Conservation (phyloP, 2,797 vertebrate species). For the Oceanodroma leucorhoa region DNA sequence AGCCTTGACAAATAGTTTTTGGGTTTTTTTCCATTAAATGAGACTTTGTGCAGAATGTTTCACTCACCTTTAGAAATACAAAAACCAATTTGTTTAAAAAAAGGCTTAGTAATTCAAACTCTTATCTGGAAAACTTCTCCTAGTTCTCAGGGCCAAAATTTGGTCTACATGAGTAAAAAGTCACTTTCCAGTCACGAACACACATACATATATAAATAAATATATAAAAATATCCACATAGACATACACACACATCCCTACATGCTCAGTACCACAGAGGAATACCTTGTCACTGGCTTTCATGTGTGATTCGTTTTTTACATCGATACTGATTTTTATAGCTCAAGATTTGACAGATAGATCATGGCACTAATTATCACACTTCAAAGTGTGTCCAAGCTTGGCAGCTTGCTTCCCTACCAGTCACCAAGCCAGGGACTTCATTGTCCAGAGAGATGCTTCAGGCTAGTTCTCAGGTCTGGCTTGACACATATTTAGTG, state of each 20-base stretch:
- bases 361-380: not conserved
- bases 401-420: not conserved
- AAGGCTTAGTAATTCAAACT: not conserved
- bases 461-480: not conserved
- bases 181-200: not conserved
- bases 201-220: not conserved
- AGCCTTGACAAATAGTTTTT: not conserved
- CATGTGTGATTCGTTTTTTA: not conserved
- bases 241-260: rapidly evolving
- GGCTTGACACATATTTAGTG: rapidly evolving
- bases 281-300: not conserved
- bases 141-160: not conserved
- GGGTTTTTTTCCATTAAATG: not conserved
- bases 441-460: not conserved
- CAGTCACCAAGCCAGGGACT: not conserved
- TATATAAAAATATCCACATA: not conserved
- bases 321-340: not conserved
- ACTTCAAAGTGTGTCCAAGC: not conserved
- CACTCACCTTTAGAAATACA: not conserved
- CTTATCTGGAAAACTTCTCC: not conserved
- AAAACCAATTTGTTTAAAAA: not conserved
- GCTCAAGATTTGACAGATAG: not conserved
- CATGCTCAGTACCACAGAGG: not conserved
- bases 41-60: not conserved
- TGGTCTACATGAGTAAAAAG: not conserved